Evolutionary conservation across 2,797 vertebrate genomes (phyloP), one percentile per base, ranked within the genome.

Genomic region (Catharus ustulatus): DNA sequence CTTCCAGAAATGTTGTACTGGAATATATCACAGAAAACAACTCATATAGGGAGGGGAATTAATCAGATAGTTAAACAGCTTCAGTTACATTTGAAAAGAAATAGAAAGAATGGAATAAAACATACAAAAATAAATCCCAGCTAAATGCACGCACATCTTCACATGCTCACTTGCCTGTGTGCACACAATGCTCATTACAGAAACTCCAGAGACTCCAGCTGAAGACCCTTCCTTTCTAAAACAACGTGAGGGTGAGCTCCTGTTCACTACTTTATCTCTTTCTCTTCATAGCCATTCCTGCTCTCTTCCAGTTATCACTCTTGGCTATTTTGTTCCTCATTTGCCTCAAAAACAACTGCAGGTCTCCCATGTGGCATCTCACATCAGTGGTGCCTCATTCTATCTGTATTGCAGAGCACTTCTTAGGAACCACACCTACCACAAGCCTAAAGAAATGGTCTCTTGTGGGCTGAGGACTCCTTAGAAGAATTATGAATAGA

Each of bases 51-150:
- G 88, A 88, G 43, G 61, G n/a, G 23, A 86, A 77, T 93, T 90
- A 93, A 92, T 94, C 89, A 92, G 66, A 69, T 71, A 92, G 83
- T 91, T 94, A 97, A 95, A 94, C 54, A 91, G 24, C 52, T 94
- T 84, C 74, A 76, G 91, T 91, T 77, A 90, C 71, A 55, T 90
- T 96, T 93, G 89, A 94, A 94, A 95, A 95, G 74, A 79, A 96
- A 88, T 30, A 62, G 93, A 89, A 90, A 87, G 73, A 93, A 87
- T 45, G 34, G 80, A 93, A 90, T 89, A 59, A 87, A 89, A 91
- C 71, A 51, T 45, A 77, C 7, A 87, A 86, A 74, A 84, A 95
- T 87, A 93, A 87, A 96, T 90, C 83, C 72, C 73, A 66, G 79
- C 67, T 93, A 81, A 88, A 91, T 30, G 67, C 57, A 51, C 49